phyloP scores from a whole-genome alignment of 2,797 vertebrate genomes.

The Chaunax sp. region DNA sequence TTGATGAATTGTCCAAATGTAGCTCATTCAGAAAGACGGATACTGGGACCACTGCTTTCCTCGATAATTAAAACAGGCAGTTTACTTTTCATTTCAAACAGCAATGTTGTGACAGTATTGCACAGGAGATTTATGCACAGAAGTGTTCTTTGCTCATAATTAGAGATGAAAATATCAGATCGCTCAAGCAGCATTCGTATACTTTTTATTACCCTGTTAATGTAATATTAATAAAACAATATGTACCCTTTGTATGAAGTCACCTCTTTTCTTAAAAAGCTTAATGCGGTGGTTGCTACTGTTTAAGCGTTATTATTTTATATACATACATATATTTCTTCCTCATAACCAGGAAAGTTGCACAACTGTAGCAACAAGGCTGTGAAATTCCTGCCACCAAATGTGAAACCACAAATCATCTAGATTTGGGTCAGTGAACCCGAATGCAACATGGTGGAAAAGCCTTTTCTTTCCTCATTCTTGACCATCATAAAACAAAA shows the following conservation, averaged over 20 bases:
- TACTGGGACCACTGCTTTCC: conserved; percentile 33
- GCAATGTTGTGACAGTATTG: conserved; percentile 53
- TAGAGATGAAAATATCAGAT: conserved; percentile 60
- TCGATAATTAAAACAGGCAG: conserved; percentile 60
- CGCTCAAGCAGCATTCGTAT: conserved; percentile 49
- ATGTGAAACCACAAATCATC: conserved; percentile 49
- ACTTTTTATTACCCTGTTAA: conserved; percentile 34
- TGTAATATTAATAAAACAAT: conserved; percentile 63
- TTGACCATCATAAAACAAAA: conserved; percentile 46
- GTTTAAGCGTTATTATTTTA: conserved; percentile 25
- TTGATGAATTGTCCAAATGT: conserved; percentile 58
- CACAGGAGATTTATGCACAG: conserved; percentile 50
- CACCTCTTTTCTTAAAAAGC: conserved; percentile 40
- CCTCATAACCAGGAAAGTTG: background rate
- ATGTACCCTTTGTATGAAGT: conserved; percentile 39
- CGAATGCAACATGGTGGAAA: conserved; percentile 38
- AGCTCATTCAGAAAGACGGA: conserved; percentile 60
- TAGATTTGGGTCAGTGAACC: conserved; percentile 50
- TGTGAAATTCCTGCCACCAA: conserved; percentile 27
- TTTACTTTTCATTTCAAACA: conserved; percentile 65
- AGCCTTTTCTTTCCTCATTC: conserved; percentile 34
- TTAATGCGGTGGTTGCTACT: conserved; percentile 26
- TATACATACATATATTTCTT: conserved; percentile 17
- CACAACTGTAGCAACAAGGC: background rate
- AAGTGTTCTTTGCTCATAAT: conserved; percentile 58